Evolutionary conservation across 2,797 vertebrate genomes (phyloP).

Genomic region (Hyperoplus lanceolatus): DNA sequence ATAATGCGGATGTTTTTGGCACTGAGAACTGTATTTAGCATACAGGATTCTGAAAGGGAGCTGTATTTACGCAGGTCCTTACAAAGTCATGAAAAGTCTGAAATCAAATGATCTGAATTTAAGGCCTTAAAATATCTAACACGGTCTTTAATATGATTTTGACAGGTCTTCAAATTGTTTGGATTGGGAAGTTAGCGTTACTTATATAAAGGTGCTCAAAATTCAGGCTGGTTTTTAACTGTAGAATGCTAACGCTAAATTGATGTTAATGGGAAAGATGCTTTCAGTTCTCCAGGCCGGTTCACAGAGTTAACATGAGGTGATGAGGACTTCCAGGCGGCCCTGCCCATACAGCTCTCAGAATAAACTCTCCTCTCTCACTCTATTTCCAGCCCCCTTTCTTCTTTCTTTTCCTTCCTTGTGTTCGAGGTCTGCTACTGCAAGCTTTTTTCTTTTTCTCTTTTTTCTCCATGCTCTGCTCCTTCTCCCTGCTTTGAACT

Average conservation of each 20-base stretch:
- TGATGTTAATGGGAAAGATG: too few relatives aligned
- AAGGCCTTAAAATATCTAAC: too few relatives aligned
- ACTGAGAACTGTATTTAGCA: too few relatives aligned
- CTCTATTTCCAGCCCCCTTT: neutral
- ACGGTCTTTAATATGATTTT: neutral
- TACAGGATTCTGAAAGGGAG: too few relatives aligned
- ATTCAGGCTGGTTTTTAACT: too few relatives aligned
- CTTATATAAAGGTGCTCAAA: too few relatives aligned
- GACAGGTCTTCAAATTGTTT: neutral
- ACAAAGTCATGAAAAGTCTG: too few relatives aligned
- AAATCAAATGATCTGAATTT: too few relatives aligned
- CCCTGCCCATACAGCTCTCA: constrained; percentile 32
- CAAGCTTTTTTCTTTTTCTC: neutral
- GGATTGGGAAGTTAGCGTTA: too few relatives aligned
- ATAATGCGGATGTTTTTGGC: too few relatives aligned
- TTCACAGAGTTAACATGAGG: constrained; percentile 2
- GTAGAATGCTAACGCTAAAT: too few relatives aligned
- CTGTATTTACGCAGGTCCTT: too few relatives aligned
- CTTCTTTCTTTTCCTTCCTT: constrained; percentile 11
- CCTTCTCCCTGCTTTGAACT: neutral
- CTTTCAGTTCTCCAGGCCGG: neutral
- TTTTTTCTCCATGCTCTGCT: neutral
- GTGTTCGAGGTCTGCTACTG: neutral
- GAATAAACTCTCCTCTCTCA: constrained; percentile 29
- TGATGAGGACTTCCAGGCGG: constrained; percentile 16